Conservation (phyloP, 2,888 invertebrate genomes). For the Harpalus rubripes region DNA sequence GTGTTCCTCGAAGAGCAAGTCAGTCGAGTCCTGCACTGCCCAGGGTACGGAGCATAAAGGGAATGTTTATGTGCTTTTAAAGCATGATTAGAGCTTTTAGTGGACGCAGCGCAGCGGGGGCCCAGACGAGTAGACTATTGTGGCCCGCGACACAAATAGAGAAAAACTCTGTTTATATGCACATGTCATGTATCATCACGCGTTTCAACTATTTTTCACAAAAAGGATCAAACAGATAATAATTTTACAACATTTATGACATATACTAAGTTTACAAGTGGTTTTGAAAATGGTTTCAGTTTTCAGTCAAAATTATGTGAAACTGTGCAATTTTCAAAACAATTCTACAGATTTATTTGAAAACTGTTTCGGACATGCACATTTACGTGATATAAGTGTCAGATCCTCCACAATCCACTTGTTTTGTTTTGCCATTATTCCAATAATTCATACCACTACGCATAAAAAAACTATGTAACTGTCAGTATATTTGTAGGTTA, state of each 20-base stretch:
- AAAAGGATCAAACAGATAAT: background rate
- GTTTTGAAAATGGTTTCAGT: too few species aligned
- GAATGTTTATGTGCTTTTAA: slow-evolving; percentile 65
- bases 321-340: too few species aligned
- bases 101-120: slow-evolving; percentile 73
- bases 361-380: too few species aligned
- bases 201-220: background rate
- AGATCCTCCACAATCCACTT: too few species aligned
- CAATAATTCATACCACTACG: too few species aligned
- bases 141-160: slow-evolving; percentile 24
- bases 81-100: slow-evolving; percentile 67
- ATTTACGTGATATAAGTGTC: too few species aligned
- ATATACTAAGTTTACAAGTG: too few species aligned
- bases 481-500: too few species aligned
- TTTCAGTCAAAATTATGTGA: too few species aligned
- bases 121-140: slow-evolving; percentile 64
- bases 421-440: too few species aligned
- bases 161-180: slow-evolving; percentile 1
- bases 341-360: too few species aligned
- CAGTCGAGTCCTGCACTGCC: background rate
- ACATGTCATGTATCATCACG: slow-evolving; percentile 5
- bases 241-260: background rate
- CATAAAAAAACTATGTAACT: too few species aligned
- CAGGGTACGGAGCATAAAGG: slow-evolving; percentile 44
- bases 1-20: slow-evolving; percentile 13